Evolutionary conservation across 1,140 invertebrate species (phyloP).

Genomic region (Cephus cinctus): DNA sequence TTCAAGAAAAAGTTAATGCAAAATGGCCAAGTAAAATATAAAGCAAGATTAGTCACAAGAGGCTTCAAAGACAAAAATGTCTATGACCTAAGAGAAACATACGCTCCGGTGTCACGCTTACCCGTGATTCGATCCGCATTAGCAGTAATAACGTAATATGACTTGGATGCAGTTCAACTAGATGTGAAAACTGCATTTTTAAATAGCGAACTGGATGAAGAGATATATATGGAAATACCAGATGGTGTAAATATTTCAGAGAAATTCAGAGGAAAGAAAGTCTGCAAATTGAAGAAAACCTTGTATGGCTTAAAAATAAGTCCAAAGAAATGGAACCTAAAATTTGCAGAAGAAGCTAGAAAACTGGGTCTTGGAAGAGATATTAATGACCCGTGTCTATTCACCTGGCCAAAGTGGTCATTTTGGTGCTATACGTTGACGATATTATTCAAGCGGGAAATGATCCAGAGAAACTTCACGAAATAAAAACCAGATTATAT

Average conservation of each 20-base stretch:
- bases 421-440: conserved; percentile 4
- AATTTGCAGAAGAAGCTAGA: not conserved
- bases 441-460: not conserved
- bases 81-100: conserved; percentile 11
- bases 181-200: conserved; percentile 20
- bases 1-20: conserved; percentile 27
- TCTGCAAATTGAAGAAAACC: conserved; percentile 2
- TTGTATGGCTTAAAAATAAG: conserved; percentile 8
- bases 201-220: conserved; percentile 16
- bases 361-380: conserved; percentile 7
- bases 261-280: not conserved
- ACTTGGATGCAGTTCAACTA: conserved; percentile 10
- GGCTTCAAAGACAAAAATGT: conserved; percentile 21
- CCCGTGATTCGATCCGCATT: conserved; percentile 17
- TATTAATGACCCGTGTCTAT: conserved; percentile 1
- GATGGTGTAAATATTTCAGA: conserved; percentile 10
- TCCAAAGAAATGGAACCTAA: not conserved
- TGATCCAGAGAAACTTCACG: too few relatives aligned
- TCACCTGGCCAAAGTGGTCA: not conserved
- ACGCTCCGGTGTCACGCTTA: conserved; percentile 24
- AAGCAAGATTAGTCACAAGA: conserved; percentile 24
- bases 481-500: too few relatives aligned
- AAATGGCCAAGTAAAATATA: conserved; percentile 31
- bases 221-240: conserved; percentile 19
- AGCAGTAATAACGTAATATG: conserved; percentile 1